Evolutionary conservation across 37 sponge, comb jelly and placozoan species (phyloP), one percentile per base, ranked within the genome.

Genomic region (Corticium candelabrum): DNA sequence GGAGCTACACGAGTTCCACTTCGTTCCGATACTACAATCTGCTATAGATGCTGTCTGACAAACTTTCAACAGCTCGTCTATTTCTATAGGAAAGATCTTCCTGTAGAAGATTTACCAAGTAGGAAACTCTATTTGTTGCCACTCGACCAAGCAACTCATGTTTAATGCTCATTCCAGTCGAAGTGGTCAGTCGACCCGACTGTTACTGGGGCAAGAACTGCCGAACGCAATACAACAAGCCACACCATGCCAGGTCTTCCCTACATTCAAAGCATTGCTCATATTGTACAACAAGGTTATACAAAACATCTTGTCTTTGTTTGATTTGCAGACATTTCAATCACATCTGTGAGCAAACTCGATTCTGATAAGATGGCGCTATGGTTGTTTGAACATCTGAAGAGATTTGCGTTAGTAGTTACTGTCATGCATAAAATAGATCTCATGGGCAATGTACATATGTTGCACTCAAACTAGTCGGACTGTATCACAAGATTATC

Each of bases 121-220:
- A 41, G n/a, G 41, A 35, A 83, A 0, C 27, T 67, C 1, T 81
- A 37, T 79, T 15, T n/a, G n/a, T n/a, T n/a, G n/a, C n/a, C 74
- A 79, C 75, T 74, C 35, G 31, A n/a, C n/a, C 21, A 5, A 76
- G 15, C 56, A n/a, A 29, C 36, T 74, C 15, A 15, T 40, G 7
- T 76, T 29, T 30, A 32, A 7, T 15, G 21, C 77, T 2, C 39
- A 35, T 3, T 34, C 1, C 40, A 90, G 90, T 7, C 38, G 76
- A 34, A 34, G 92, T 90, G 5, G 85, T 89, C 37, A 40, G 77
- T 3, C 68, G 96, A n/a, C 74, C 78, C 34, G 82, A 88, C 82
- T 95, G 96, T 81, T 79, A 89, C 75, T 95, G 79, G 77, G 96
- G 96, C 1, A 83, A 72, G 39, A 72, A 89, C 74, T 95, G 96